These are phyloP conservation scores for Bradypodion pumilum DNA, from an alignment of 2,797 vertebrate genomes.

Conservation along the genomic window DNA sequence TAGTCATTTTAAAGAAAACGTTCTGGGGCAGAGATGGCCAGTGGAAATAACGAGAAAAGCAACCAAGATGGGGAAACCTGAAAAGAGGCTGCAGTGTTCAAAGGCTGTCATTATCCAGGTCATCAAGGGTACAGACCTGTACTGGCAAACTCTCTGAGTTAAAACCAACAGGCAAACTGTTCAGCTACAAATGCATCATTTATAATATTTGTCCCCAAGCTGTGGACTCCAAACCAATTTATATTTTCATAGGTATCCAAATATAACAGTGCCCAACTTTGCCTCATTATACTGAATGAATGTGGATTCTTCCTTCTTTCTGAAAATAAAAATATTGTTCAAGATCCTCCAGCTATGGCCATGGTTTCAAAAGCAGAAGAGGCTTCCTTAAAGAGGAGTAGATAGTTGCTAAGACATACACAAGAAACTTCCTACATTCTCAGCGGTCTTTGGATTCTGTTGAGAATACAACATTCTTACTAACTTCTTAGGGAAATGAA, in stretches of 20 bases:
- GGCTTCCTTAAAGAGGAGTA: neutral
- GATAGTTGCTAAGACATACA: neutral
- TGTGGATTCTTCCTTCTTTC: neutral
- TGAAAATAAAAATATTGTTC: neutral
- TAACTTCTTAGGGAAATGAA: neutral
- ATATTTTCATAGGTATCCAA: constrained; percentile 39
- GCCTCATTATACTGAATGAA: constrained; percentile 12
- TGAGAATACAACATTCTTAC: neutral
- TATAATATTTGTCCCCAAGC: constrained; percentile 63
- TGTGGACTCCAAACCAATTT: constrained; percentile 64
- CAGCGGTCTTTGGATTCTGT: neutral
- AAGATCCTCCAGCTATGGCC: neutral
- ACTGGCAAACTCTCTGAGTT: neutral
- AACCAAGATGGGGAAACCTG: neutral
- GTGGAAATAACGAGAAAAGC: neutral
- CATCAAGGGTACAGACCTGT: neutral
- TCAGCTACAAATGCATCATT: constrained; percentile 27
- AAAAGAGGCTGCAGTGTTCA: neutral
- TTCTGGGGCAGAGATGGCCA: constrained; percentile 2
- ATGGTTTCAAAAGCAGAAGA: neutral
- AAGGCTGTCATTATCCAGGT: neutral
- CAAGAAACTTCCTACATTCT: neutral
- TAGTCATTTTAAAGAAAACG: constrained; percentile 24
- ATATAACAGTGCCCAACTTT: neutral
- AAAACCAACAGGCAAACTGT: constrained; percentile 35